phyloP scores from a whole-genome alignment of 2,888 invertebrate genomes.

The Folsomia candida region DNA sequence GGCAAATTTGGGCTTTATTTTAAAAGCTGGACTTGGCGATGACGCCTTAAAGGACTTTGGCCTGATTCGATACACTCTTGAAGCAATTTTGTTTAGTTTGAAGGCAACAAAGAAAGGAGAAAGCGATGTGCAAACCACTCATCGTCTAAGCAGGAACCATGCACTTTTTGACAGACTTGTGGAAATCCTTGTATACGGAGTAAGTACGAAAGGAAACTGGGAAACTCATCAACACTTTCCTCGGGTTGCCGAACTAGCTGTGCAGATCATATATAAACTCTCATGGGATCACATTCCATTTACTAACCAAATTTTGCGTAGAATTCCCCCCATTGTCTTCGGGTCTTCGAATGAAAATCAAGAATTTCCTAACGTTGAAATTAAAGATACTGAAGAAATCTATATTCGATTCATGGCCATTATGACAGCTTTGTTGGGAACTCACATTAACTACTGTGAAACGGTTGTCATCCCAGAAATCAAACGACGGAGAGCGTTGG shows the following conservation, averaged over 20 bases:
- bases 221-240: conserved; percentile 31
- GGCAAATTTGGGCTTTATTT: no score
- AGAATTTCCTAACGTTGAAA: conserved; percentile 8
- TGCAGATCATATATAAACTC: conserved; percentile 42
- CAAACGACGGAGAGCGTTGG: conserved; percentile 41
- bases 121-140: not conserved
- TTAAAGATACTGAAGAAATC: not conserved
- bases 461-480: conserved; percentile 38
- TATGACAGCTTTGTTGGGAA: conserved; percentile 38
- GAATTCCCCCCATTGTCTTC: conserved; percentile 33
- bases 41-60: conserved; percentile 35
- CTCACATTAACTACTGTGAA: conserved; percentile 45
- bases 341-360: conserved; percentile 13
- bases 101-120: not conserved
- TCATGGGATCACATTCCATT: conserved; percentile 38
- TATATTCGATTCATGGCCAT: conserved; percentile 38
- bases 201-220: conserved; percentile 27
- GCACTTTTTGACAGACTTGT: conserved; percentile 35
- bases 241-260: conserved; percentile 35
- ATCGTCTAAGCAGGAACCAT: no score
- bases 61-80: conserved; percentile 40
- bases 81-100: conserved; percentile 37
- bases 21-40: no score
- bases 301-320: conserved; percentile 28
- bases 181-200: conserved; percentile 34